Percentiles rank a stretch among this genome's conserved stretches.
Conservation (phyloP, 2,797 vertebrate species). For the Danio tinwini region DNA sequence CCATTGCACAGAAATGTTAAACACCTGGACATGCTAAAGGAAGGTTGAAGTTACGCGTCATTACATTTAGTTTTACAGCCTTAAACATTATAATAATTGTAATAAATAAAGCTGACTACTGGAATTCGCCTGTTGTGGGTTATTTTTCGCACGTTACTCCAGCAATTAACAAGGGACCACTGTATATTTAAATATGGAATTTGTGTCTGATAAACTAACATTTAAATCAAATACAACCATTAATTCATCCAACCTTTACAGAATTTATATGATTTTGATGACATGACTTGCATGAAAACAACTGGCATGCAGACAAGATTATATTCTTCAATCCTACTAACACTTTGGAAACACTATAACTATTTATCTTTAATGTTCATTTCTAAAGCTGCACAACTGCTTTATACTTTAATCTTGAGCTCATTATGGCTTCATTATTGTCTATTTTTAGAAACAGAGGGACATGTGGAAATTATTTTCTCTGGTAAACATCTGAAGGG, state of each 20-base stretch:
- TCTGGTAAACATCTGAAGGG: slow-evolving; percentile 2
- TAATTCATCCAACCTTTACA: background rate
- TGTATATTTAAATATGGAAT: no score
- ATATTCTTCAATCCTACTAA: background rate
- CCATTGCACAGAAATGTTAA: no score
- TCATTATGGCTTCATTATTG: background rate
- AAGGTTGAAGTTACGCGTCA: no score
- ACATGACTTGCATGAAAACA: background rate
- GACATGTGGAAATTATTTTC: slow-evolving; percentile 7
- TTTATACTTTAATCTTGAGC: background rate
- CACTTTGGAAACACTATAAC: background rate
- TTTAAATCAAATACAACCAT: no score
- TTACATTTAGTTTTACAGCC: no score
- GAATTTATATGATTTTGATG: background rate
- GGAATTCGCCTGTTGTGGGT: no score
- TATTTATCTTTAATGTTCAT: background rate
- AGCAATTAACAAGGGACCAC: no score
- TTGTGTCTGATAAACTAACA: no score
- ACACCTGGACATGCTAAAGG: no score
- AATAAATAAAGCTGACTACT: no score
- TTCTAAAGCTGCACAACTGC: background rate
- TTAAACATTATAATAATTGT: no score
- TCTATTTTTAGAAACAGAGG: slow-evolving; percentile 8
- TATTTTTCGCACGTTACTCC: no score
- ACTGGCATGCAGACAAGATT: background rate